A percentile compares a stretch with the other conserved stretches of the same genome.
phyloP scores from a whole-genome alignment of 2,113 vertebrate genomes.

The Trematocara macrostoma region DNA sequence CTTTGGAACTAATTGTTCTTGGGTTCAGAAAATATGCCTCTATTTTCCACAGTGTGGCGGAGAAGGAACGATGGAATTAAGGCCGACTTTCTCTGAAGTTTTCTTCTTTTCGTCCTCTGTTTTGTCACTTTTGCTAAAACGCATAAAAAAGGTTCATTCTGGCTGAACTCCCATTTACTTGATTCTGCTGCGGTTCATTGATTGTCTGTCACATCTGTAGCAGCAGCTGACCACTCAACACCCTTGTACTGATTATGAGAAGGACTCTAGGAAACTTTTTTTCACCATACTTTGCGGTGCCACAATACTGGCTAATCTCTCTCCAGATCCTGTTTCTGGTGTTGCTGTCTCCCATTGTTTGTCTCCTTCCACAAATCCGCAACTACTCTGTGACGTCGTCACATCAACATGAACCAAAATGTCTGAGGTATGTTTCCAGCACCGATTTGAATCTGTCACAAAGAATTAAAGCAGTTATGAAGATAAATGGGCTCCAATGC shows the following conservation, averaged over 20 bases:
- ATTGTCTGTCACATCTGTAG: neutral
- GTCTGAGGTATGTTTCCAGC: neutral
- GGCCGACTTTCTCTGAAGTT: neutral
- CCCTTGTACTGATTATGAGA: conserved; percentile 1
- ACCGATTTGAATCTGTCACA: neutral
- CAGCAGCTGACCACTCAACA: neutral
- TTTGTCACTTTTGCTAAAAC: neutral
- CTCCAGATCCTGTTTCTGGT: neutral
- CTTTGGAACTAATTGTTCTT: neutral
- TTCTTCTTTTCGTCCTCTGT: fast-evolving
- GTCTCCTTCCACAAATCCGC: neutral
- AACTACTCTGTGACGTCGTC: neutral
- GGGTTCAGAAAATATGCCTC: neutral
- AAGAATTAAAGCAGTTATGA: neutral
- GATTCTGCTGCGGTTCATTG: conserved; percentile 16
- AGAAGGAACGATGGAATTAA: neutral
- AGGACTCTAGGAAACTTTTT: conserved; percentile 36
- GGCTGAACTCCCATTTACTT: neutral
- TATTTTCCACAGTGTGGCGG: neutral
- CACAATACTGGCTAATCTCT: neutral
- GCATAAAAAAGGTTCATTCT: conserved; percentile 25
- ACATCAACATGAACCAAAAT: neutral
- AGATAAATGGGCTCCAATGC: neutral
- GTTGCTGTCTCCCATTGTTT: neutral
- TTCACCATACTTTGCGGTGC: conserved; percentile 29